Percentiles rank a stretch among this genome's conserved stretches.
Evolutionary conservation across 1,140 invertebrate genomes (phyloP).

Genomic region (Sipha flava): DNA sequence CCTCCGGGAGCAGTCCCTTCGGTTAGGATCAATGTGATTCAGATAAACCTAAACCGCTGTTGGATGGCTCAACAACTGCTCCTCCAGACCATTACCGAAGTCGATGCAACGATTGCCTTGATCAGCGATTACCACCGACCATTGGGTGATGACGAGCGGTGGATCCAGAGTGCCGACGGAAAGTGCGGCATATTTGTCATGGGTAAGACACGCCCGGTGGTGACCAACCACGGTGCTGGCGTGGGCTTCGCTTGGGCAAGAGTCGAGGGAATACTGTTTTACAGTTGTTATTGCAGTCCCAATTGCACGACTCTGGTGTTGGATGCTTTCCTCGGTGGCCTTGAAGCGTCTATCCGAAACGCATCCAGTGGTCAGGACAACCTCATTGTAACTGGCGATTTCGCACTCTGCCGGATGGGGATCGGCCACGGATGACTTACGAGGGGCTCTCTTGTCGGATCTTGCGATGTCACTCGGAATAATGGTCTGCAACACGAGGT

Average conservation of each 20-base stretch:
- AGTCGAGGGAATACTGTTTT: neutral
- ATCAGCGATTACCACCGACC: neutral
- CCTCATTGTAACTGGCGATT: neutral
- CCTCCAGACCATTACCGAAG: neutral
- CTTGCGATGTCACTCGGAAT: neutral
- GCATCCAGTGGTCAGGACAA: rapidly evolving
- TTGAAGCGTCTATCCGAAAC: neutral
- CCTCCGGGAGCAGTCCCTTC: neutral
- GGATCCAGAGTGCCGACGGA: neutral
- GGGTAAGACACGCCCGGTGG: rapidly evolving
- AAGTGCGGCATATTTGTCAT: neutral
- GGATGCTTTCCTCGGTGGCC: neutral
- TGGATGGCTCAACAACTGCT: neutral
- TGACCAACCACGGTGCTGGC: rapidly evolving
- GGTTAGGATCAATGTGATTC: neutral
- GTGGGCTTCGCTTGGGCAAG: neutral
- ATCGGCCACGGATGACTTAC: neutral
- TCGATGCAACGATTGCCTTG: neutral
- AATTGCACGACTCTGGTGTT: neutral
- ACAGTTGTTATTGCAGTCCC: neutral
- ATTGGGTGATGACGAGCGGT: neutral
- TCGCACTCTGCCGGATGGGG: neutral
- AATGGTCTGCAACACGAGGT: rapidly evolving
- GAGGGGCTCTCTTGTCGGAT: neutral
- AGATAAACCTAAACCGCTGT: neutral